phyloP scores from a whole-genome alignment of 2,888 invertebrate species.

The Coelinius sp. region DNA sequence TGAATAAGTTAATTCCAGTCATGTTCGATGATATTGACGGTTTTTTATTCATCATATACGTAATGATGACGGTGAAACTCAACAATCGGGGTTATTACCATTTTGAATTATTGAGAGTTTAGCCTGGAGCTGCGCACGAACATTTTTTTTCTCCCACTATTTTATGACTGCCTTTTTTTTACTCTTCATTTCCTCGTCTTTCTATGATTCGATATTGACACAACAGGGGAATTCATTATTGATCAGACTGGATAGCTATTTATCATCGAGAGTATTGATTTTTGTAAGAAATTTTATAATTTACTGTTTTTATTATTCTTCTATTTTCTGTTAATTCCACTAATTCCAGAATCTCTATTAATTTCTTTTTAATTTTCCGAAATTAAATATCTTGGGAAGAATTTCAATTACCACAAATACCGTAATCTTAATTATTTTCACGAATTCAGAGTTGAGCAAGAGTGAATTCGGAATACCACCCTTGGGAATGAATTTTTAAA shows the following conservation, averaged over 20 bases:
- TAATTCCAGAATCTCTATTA: no score
- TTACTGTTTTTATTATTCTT: no score
- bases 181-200: not conserved
- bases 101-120: slow-evolving; percentile 27
- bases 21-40: not conserved
- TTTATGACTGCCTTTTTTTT: slow-evolving; percentile 10
- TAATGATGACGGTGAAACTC: not conserved
- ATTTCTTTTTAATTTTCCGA: not conserved
- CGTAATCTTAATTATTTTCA: not conserved
- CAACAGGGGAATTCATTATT: slow-evolving; percentile 19
- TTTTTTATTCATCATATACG: not conserved
- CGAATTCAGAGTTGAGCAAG: not conserved
- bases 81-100: slow-evolving; percentile 26
- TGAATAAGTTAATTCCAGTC: not conserved
- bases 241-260: not conserved
- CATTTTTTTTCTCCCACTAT: not conserved
- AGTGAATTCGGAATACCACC: not conserved
- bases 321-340: no score
- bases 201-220: not conserved
- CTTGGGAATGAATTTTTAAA: not conserved
- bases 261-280: not conserved
- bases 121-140: not conserved
- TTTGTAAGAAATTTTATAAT: no score
- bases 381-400: not conserved
- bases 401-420: slow-evolving; percentile 2